Evolutionary conservation across 1,140 invertebrate genomes (phyloP), one percentile per base, ranked within the genome.

Genomic region (Lepeophtheirus salmonis): DNA sequence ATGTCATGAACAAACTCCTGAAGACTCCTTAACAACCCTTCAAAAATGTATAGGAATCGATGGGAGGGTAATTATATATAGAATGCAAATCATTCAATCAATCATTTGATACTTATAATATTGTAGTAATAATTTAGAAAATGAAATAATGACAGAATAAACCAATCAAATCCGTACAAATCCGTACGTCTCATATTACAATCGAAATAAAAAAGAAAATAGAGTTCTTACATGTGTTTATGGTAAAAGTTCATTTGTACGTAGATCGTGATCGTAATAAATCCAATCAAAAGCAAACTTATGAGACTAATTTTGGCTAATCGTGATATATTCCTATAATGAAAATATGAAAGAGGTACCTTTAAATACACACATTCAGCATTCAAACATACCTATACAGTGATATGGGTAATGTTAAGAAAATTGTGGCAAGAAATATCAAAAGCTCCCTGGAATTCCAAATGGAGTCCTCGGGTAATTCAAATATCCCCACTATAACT

Each of bases 351-450:
- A 56, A n/a, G 12, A 18, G 12, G 12, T 50, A 23, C 48, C 25
- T 18, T 20, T 55, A 56, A 41, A 41, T 41, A 10, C 30, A 10
- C 30, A 10, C 30, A 12, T 56, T 53, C 16, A 18, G 20, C 54
- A 16, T 3, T 18, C 22, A 12, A 1, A 10, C 62, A 24, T 52
- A 66, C 65, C 80, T 79, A 66, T 86, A 85, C 4, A 89, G 72
- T 63, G 86, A 89, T 10, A 90, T 73, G 1, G 87, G 87, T 60
- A 89, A 75, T 0, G 83, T 86, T 62, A 89, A 72, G 58, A 83
- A 73, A 13, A 87, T 63, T 0, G 86, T 88, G 1, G 81, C 78
- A 22, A 87, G 69, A 50, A 83, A 77, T 20, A 89, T 82, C 56
- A 89, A 80, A 64, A 86, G 78, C 70, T 88, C 78, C 50, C 86